Conservation (phyloP, 2,797 vertebrate genomes). For the Dicrostonyx torquatus region DNA sequence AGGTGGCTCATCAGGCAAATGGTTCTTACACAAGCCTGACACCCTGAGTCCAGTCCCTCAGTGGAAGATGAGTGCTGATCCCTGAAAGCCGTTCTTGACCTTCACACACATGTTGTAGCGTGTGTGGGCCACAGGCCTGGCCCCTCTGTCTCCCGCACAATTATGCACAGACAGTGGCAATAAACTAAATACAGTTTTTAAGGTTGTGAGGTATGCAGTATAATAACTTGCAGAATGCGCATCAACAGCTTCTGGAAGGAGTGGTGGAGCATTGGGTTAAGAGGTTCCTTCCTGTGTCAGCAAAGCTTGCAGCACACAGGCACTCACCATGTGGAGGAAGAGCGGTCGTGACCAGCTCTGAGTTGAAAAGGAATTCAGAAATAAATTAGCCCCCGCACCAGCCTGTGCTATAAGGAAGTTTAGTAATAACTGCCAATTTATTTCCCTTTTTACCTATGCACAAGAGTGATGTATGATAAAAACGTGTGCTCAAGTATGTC, state of each 20-base stretch:
- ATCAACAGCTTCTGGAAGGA: not conserved
- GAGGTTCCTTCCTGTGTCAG: not conserved
- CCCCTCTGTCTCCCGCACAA: not conserved
- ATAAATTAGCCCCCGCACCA: not conserved
- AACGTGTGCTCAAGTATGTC: constrained; percentile 30
- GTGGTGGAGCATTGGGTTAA: not conserved
- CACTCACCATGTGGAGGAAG: not conserved
- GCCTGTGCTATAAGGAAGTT: constrained; percentile 13
- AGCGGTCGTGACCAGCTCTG: not conserved
- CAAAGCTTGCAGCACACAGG: not conserved
- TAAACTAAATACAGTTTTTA: not conserved
- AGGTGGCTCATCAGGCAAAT: not conserved
- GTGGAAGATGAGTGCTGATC: not conserved
- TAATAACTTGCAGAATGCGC: not conserved
- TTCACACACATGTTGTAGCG: too few species aligned
- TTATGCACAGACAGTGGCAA: not conserved
- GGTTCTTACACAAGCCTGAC: not conserved
- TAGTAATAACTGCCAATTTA: constrained; percentile 29
- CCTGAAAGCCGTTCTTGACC: not conserved
- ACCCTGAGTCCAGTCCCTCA: not conserved
- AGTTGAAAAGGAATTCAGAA: constrained; percentile 12
- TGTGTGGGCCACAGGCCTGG: not conserved
- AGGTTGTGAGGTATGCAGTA: not conserved
- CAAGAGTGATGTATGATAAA: constrained; percentile 4
- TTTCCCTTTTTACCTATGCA: constrained; percentile 26